These are phyloP conservation scores for Turritopsis dohrnii DNA, from an alignment of 30 jellyfish, hydroid and myxozoan species.

Conservation along the genomic window DNA sequence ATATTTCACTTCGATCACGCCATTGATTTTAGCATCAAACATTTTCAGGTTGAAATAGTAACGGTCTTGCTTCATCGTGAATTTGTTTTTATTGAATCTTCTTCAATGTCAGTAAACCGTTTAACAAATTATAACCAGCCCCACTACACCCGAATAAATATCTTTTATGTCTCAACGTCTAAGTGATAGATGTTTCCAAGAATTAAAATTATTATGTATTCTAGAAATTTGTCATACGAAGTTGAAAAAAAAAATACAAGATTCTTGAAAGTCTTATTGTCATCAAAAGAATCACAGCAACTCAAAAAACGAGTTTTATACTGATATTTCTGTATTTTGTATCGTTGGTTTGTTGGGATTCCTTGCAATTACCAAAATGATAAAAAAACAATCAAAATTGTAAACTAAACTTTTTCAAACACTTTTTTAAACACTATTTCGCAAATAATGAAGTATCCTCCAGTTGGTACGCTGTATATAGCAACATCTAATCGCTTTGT, in stretches of 20 bases:
- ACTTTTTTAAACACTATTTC: not conserved
- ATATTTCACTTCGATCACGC: not conserved
- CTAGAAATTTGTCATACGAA: no score
- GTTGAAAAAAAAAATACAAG: no score
- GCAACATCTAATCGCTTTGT: not conserved
- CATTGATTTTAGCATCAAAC: constrained; percentile 9
- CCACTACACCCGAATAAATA: not conserved
- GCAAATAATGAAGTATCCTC: not conserved
- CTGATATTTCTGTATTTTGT: not conserved
- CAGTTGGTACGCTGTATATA: not conserved
- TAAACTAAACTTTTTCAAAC: not conserved
- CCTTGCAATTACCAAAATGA: not conserved
- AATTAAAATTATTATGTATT: no score
- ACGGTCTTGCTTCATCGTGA: not conserved
- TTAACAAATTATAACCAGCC: not conserved
- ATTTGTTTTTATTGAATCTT: no score
- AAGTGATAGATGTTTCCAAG: not conserved
- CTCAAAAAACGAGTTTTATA: no score
- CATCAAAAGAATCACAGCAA: not conserved
- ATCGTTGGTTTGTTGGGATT: not conserved
- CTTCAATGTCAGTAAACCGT: no score
- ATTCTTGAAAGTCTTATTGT: no score
- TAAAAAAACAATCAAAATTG: not conserved
- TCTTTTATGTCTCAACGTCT: not conserved
- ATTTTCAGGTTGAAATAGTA: not conserved